phyloP scores from a whole-genome alignment of 2,113 vertebrate genomes.

The Sander lucioperca region DNA sequence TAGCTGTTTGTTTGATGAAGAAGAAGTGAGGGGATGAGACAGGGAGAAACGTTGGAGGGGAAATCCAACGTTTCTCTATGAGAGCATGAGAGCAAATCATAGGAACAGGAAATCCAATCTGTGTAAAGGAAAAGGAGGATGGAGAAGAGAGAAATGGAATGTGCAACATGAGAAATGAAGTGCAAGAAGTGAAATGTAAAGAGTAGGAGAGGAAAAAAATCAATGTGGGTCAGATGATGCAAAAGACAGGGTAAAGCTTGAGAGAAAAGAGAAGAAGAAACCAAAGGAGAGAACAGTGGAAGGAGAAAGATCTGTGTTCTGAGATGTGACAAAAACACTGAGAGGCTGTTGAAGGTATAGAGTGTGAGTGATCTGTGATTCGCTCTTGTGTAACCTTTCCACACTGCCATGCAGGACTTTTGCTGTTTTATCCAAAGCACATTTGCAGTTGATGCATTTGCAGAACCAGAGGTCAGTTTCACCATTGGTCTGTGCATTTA shows the following conservation, averaged over 20 bases:
- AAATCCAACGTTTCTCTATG: too few species aligned
- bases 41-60: conserved; percentile 24
- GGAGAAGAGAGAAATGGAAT: neutral
- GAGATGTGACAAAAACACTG: neutral
- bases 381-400: neutral
- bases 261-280: neutral
- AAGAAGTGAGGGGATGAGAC: conserved; percentile 46
- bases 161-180: conserved; percentile 4
- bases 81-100: conserved; percentile 43
- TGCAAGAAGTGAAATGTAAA: neutral
- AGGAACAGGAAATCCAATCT: conserved; percentile 21
- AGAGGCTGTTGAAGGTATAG: neutral
- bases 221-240: neutral
- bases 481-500: neutral
- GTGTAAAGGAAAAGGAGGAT: neutral
- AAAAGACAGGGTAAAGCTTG: neutral
- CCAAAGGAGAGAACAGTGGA: neutral
- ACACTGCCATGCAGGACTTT: conserved; percentile 10
- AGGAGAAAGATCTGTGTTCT: too few species aligned
- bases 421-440: conserved; percentile 23
- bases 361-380: neutral
- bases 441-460: conserved; percentile 4
- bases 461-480: neutral
- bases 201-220: neutral
- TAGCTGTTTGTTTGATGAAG: conserved; percentile 71